Evolutionary conservation across 1,140 invertebrate genomes (phyloP).

Genomic region (Solen grandis): DNA sequence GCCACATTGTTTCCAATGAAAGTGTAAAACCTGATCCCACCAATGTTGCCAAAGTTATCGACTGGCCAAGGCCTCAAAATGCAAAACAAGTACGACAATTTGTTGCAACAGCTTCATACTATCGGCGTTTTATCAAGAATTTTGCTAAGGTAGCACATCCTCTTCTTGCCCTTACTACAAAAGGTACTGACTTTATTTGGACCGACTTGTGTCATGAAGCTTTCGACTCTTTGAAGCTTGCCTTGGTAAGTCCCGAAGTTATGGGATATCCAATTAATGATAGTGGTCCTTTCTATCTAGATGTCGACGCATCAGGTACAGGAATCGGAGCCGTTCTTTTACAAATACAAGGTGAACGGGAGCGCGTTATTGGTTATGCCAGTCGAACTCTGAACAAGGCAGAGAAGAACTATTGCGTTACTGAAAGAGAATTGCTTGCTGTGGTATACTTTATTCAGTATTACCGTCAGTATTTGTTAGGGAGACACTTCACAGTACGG

Average conservation of each 20-base stretch:
- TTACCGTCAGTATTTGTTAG: conserved; percentile 59
- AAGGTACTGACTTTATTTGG: conserved; percentile 29
- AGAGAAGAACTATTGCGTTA: conserved; percentile 81
- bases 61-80: conserved; percentile 53
- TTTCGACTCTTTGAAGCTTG: conserved; percentile 58
- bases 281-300: conserved; percentile 62
- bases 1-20: conserved; percentile 37
- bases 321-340: conserved; percentile 68
- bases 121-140: conserved; percentile 26
- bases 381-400: conserved; percentile 61
- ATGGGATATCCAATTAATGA: conserved; percentile 46
- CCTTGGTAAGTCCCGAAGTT: conserved; percentile 46
- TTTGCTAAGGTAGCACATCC: conserved; percentile 46
- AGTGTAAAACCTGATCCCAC: conserved; percentile 30
- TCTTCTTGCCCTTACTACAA: conserved; percentile 38
- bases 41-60: conserved; percentile 1
- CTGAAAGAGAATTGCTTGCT: conserved; percentile 62
- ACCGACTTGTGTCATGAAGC: conserved; percentile 37
- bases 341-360: conserved; percentile 62
- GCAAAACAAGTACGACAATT: conserved; percentile 50
- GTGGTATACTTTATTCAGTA: conserved; percentile 45
- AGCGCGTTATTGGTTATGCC: conserved; percentile 61
- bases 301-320: conserved; percentile 61
- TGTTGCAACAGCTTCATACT: conserved; percentile 51
- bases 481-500: conserved; percentile 50